phyloP scores from a whole-genome alignment of 2,888 invertebrate genomes.

The Ormyrus nitidulus region DNA sequence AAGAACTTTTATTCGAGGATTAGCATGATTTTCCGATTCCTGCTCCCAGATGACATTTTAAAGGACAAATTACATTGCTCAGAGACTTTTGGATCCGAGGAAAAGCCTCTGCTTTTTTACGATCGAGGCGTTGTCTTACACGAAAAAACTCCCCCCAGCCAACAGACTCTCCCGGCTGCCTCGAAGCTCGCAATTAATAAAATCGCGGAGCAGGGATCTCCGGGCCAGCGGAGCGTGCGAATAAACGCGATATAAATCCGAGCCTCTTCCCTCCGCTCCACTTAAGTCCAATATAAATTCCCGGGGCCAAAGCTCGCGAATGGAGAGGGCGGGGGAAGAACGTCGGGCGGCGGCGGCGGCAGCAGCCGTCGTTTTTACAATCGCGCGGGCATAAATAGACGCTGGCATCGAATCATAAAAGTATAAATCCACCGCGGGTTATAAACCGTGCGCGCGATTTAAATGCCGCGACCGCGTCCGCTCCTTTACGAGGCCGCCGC shows the following conservation, averaged over 20 bases:
- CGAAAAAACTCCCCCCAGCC: too few species aligned
- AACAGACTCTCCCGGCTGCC: too few species aligned
- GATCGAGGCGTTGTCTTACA: too few species aligned
- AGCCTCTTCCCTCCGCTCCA: neutral
- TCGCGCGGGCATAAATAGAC: constrained; percentile 12
- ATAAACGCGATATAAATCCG: constrained; percentile 15
- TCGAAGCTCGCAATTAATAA: neutral
- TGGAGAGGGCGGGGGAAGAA: too few species aligned
- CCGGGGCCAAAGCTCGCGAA: neutral
- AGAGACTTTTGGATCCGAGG: too few species aligned
- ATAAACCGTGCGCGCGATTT: constrained; percentile 24
- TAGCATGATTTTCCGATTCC: too few species aligned
- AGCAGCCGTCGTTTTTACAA: constrained; percentile 35
- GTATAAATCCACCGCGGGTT: constrained; percentile 52
- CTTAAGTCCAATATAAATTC: constrained; percentile 33
- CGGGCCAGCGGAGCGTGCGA: neutral
- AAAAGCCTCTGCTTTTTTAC: too few species aligned
- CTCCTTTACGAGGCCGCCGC: constrained; percentile 55
- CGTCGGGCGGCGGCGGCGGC: too few species aligned
- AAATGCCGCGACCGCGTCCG: constrained; percentile 7
- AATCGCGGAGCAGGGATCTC: neutral
- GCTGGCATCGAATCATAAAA: constrained; percentile 40
- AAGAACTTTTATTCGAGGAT: too few species aligned
- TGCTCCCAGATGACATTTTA: too few species aligned
- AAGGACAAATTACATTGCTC: too few species aligned